Percentiles rank a stretch among this genome's conserved stretches.
Conservation (phyloP, 2,888 invertebrate genomes). For the Drosophila greeni region DNA sequence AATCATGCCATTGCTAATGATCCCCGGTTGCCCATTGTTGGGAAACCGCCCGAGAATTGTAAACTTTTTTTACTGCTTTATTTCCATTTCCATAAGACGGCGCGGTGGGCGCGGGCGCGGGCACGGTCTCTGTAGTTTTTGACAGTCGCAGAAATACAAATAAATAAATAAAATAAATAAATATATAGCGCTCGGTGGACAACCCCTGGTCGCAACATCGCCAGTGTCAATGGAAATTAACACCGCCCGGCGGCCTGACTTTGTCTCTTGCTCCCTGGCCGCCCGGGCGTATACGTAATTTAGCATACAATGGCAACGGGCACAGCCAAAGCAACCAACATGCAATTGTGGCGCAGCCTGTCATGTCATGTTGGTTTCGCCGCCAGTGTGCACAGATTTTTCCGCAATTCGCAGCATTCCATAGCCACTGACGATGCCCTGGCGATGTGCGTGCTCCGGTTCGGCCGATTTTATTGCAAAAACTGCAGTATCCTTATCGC, state of each 20-base stretch:
- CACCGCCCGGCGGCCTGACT: conserved; percentile 55
- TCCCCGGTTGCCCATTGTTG: conserved; percentile 60
- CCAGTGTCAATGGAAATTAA: conserved; percentile 73
- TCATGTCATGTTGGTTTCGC: conserved; percentile 48
- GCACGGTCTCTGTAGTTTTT: conserved; percentile 41
- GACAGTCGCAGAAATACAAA: conserved; percentile 56
- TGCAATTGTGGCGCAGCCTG: conserved; percentile 59
- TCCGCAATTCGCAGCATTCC: conserved; percentile 48
- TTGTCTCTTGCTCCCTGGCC: conserved; percentile 48
- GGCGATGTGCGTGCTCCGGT: conserved; percentile 49
- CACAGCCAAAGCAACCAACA: conserved; percentile 37
- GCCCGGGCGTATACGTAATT: conserved; percentile 69
- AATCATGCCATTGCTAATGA: conserved; percentile 68
- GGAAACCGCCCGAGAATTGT: conserved; percentile 58
- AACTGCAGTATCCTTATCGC: conserved; percentile 27
- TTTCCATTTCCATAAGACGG: conserved; percentile 46
- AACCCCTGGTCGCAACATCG: conserved; percentile 36
- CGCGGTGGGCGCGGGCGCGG: not conserved
- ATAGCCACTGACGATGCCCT: conserved; percentile 47
- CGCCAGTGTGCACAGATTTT: conserved; percentile 62
- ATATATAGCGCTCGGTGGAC: conserved; percentile 47
- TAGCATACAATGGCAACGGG: conserved; percentile 66
- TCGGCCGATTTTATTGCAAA: conserved; percentile 2
- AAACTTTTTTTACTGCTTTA: conserved; percentile 30
- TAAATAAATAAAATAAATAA: conserved; percentile 53